A percentile compares a stretch with the other conserved stretches of the same genome.
phyloP scores from a whole-genome alignment of 1,140 invertebrate genomes.

The Megalopta genalis region DNA sequence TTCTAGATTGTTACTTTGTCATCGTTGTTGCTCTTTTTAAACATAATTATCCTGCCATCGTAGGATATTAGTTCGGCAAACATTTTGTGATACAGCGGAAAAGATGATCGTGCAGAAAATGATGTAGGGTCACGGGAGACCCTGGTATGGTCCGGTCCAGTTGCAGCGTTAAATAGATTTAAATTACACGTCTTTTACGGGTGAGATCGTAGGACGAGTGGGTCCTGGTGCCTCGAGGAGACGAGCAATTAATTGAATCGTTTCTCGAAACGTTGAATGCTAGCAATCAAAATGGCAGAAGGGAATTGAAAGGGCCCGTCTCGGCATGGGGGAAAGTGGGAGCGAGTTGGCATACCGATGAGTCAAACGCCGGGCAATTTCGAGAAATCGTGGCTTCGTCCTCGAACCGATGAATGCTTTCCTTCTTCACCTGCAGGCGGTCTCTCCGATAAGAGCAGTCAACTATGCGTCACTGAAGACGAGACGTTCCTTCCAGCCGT shows the following conservation, averaged over 20 bases:
- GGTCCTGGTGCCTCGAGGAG: not conserved
- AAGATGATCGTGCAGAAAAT: too few relatives aligned
- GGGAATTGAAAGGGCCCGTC: not conserved
- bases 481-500: constrained; percentile 26
- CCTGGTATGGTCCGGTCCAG: too few relatives aligned
- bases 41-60: too few relatives aligned
- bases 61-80: too few relatives aligned
- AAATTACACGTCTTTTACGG: too few relatives aligned
- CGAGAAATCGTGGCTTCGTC: constrained; percentile 34
- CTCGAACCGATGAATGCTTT: constrained; percentile 25
- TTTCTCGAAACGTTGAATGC: not conserved
- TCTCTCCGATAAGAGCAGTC: constrained; percentile 33
- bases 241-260: not conserved
- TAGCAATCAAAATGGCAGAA: not conserved
- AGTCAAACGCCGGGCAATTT: constrained; percentile 39
- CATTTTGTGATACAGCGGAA: too few relatives aligned
- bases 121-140: too few relatives aligned
- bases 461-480: constrained; percentile 38
- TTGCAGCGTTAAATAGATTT: too few relatives aligned
- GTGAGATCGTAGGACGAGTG: too few relatives aligned
- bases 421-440: constrained; percentile 31
- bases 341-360: not conserved
- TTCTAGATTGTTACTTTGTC: too few relatives aligned
- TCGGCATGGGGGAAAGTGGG: not conserved
- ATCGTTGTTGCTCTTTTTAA: too few relatives aligned